Percentiles rank a stretch among this genome's conserved stretches.
phyloP scores from a whole-genome alignment of 2,797 vertebrate genomes.

The Brachymystax lenok region DNA sequence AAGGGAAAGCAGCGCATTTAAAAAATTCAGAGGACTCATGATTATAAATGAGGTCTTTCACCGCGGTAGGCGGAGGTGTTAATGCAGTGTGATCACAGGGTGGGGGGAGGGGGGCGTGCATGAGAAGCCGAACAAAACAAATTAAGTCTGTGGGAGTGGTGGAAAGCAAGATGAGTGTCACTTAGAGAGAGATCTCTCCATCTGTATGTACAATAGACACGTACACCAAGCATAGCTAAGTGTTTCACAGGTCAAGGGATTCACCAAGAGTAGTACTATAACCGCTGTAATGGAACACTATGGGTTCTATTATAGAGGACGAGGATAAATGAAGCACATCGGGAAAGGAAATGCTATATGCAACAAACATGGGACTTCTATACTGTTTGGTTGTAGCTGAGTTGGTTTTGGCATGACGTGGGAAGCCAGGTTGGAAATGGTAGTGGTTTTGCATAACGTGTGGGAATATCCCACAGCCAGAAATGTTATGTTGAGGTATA shows the following conservation, averaged over 20 bases:
- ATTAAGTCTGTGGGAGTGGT: constrained; percentile 24
- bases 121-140: constrained; percentile 22
- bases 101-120: not conserved
- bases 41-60: constrained; percentile 32
- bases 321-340: not conserved
- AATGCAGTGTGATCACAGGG: constrained; percentile 9
- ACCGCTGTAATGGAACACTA: not conserved
- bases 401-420: too few species aligned
- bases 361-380: not conserved
- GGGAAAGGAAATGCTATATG: not conserved
- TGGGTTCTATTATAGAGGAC: not conserved
- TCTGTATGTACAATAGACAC: not conserved
- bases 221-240: not conserved
- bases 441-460: not conserved
- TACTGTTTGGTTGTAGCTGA: not conserved
- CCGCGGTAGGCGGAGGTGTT: constrained; percentile 25
- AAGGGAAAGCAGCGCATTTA: not conserved
- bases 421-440: not conserved
- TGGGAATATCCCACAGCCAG: not conserved
- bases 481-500: not conserved
- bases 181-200: constrained; percentile 10
- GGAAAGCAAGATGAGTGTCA: constrained; percentile 14
- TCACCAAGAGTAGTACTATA: not conserved
- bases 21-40: constrained; percentile 27
- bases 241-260: not conserved